Percentiles rank a stretch among this genome's conserved stretches.
phyloP scores from a whole-genome alignment of 2,888 invertebrate species.

The Rhamnusium bicolor region DNA sequence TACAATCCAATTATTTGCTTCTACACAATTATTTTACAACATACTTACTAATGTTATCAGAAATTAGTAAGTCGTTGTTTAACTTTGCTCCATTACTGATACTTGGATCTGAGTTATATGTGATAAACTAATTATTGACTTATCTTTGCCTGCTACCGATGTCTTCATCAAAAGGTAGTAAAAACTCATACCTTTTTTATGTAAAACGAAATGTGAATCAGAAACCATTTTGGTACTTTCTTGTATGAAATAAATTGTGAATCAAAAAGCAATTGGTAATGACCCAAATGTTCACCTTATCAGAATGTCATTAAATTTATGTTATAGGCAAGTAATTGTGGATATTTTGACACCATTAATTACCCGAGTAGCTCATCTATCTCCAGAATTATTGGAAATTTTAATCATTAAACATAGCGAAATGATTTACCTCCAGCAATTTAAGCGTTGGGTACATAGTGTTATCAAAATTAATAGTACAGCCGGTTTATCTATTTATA shows the following conservation, averaged over 20 bases:
- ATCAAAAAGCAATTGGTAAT: background rate
- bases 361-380: background rate
- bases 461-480: constrained; percentile 7
- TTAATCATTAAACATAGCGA: constrained; percentile 16
- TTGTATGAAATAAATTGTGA: background rate
- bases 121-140: no score
- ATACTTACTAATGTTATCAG: no score
- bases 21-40: no score
- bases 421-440: constrained; percentile 5
- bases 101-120: no score
- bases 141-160: no score
- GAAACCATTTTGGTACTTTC: background rate
- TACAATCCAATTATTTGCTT: no score
- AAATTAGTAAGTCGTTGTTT: no score
- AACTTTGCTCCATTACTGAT: no score
- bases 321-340: constrained; percentile 15
- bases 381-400: constrained; percentile 29
- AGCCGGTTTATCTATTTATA: background rate
- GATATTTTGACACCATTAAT: constrained; percentile 24
- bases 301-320: constrained; percentile 36
- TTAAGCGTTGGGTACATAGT: background rate
- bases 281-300: constrained; percentile 44
- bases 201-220: background rate
- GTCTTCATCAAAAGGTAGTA: no score
- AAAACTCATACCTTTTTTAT: no score